Evolutionary conservation across 1,140 invertebrate species (phyloP), one percentile per base, ranked within the genome.

Genomic region (Tenebrio molitor): DNA sequence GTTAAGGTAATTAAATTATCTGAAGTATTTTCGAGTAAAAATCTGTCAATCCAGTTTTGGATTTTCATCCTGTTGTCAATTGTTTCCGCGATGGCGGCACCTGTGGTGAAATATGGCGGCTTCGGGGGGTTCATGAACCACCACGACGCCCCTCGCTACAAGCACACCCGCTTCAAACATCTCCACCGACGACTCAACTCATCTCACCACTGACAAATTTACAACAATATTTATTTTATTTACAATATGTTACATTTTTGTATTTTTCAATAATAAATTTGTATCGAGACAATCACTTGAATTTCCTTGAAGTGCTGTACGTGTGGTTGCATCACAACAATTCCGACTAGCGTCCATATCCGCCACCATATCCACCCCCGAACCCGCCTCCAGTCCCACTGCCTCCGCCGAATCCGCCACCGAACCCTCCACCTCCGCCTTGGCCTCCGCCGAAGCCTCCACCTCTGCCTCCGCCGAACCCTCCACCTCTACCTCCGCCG

Each of bases 301-400:
- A n/a, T n/a, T n/a, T n/a, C n/a, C n/a, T n/a, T n/a, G n/a, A n/a
- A n/a, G n/a, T n/a, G 25, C 1, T 29, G 2, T 17, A 15, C 2
- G 1, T n/a, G n/a, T n/a, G n/a, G n/a, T n/a, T n/a, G n/a, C n/a
- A n/a, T n/a, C n/a, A n/a, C n/a, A n/a, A n/a, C n/a, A n/a, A n/a
- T n/a, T n/a, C n/a, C n/a, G n/a, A 36, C 14, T 39, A 12, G 1
- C 25, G 8, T 41, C 63, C 33, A 16, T 42, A 65, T 42, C 63
- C 69, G 5, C 69, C 58, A n/a, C 36, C 36, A n/a, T 66, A 66
- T 66, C 23, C 50, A 62, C n/a, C n/a, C n/a, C 23, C 46, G 62
- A 17, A 17, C 21, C 67, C 67, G 4, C 46, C 41, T 15, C 25
- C 25, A 29, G 3, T 6, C 3, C 41, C 41, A 4, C 41, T 17